phyloP scores from a whole-genome alignment of 1,140 invertebrate species.

The Drosophila murphyi region DNA sequence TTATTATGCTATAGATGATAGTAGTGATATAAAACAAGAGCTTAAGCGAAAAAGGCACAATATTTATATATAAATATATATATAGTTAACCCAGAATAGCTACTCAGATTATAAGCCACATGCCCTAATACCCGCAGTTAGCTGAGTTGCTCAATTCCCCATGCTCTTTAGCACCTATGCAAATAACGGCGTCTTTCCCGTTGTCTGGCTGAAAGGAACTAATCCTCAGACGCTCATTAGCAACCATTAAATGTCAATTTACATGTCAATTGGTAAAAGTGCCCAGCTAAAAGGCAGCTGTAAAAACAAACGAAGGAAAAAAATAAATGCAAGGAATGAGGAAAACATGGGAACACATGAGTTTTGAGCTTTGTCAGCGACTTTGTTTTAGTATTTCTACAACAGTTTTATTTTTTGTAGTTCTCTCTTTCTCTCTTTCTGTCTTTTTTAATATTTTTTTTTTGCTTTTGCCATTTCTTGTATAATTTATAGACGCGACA shows the following conservation, averaged over 20 bases:
- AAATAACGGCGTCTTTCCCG: constrained; percentile 31
- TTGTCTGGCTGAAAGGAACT: constrained; percentile 42
- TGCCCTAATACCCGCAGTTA: constrained; percentile 8
- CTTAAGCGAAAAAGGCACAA: not conserved
- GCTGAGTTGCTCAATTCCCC: constrained; percentile 14
- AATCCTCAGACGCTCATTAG: constrained; percentile 82
- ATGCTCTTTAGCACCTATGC: constrained; percentile 47
- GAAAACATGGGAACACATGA: constrained; percentile 54
- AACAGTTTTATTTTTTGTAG: constrained; percentile 9
- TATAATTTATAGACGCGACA: constrained; percentile 80
- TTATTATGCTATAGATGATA: not conserved
- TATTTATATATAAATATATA: not conserved
- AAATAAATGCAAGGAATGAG: constrained; percentile 29
- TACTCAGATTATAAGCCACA: not conserved
- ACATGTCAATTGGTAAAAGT: constrained; percentile 80
- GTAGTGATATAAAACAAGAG: not conserved
- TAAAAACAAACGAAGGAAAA: constrained; percentile 19
- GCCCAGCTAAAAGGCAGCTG: constrained; percentile 43
- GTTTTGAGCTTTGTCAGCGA: constrained; percentile 76
- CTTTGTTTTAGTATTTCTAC: constrained; percentile 55
- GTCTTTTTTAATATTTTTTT: constrained; percentile 31
- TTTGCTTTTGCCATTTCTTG: constrained; percentile 60
- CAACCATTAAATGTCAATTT: constrained; percentile 83
- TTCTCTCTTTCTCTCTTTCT: too few relatives aligned
- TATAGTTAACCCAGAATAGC: not conserved